phyloP scores from a whole-genome alignment of 1,140 invertebrate genomes.

The Bacillus rossius region DNA sequence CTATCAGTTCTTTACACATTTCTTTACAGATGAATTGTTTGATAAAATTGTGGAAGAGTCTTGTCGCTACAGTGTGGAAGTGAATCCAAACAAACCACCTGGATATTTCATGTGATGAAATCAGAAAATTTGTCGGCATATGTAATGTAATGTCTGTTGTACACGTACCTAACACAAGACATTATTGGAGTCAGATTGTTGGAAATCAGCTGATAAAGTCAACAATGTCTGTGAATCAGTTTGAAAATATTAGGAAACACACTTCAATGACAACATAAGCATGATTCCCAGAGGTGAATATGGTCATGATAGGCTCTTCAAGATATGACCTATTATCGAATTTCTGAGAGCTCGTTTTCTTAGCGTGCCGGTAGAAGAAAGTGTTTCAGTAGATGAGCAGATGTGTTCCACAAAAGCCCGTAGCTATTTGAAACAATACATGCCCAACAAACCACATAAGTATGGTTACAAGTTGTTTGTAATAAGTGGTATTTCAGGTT shows the following conservation, averaged over 20 bases:
- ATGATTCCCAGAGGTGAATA: constrained; percentile 21
- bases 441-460: constrained; percentile 35
- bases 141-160: not conserved
- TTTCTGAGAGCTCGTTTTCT: constrained; percentile 11
- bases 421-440: constrained; percentile 33
- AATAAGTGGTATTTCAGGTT: constrained; percentile 36
- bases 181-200: not conserved
- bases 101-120: not conserved
- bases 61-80: not conserved
- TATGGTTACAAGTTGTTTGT: constrained; percentile 34
- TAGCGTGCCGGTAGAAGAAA: constrained; percentile 26
- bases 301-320: constrained; percentile 21
- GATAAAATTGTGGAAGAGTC: not conserved
- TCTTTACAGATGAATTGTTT: too few relatives aligned
- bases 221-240: constrained; percentile 33
- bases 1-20: too few relatives aligned
- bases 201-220: constrained; percentile 12
- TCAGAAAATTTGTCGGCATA: not conserved
- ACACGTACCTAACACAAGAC: not conserved
- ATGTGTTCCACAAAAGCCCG: constrained; percentile 33
- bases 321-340: constrained; percentile 24
- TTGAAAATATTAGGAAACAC: constrained; percentile 31
- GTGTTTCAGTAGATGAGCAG: constrained; percentile 34
- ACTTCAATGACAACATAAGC: constrained; percentile 34
- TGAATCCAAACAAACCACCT: not conserved